Conservation (phyloP, 23 tunicate species). For the Ascidia mentula region DNA sequence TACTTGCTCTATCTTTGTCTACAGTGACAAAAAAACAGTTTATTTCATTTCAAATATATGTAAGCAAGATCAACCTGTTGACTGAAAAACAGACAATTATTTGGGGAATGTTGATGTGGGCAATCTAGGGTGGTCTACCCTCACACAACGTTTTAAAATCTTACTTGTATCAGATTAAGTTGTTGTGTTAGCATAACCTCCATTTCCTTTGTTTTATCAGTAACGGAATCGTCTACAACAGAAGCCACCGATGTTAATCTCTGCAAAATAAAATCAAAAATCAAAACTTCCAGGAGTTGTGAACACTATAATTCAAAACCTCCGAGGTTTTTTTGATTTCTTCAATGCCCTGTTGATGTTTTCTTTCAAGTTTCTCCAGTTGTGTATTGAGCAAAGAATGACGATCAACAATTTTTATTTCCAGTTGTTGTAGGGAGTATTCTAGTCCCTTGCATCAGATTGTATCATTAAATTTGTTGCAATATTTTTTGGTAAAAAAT, state of each 20-base stretch:
- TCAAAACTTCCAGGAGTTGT: neutral
- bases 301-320: neutral
- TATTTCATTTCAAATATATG: too few species aligned
- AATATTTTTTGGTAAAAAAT: too few species aligned
- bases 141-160: too few species aligned
- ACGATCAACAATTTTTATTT: conserved; percentile 27
- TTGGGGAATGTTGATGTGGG: too few species aligned
- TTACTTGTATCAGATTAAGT: neutral
- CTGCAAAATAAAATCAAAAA: neutral
- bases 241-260: neutral
- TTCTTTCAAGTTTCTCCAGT: neutral
- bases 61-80: too few species aligned
- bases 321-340: conserved; percentile 13
- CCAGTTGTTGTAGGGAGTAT: conserved; percentile 23
- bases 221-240: neutral
- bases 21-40: neutral
- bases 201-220: neutral
- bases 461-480: too few species aligned
- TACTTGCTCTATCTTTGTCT: neutral
- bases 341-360: neutral
- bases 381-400: neutral
- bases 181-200: neutral
- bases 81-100: too few species aligned
- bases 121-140: too few species aligned
- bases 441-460: conserved; percentile 39